Base-by-base conservation (phyloP, 2,797 vertebrate species). In the Todus mexicanus region DNA sequence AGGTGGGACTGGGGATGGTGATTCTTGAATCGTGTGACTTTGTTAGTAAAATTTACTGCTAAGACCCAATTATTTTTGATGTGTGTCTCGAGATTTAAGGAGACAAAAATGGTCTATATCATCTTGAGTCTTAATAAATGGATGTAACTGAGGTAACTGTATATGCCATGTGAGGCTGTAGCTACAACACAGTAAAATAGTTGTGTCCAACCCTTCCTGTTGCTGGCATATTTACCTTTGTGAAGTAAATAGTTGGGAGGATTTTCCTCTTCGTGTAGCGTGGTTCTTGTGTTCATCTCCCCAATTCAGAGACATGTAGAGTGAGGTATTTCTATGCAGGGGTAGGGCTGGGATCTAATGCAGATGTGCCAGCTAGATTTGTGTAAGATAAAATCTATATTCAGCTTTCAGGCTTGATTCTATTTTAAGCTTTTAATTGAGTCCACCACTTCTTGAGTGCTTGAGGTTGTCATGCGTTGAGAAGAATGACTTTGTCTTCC, bases 351-450 rank as follows among this genome's bases (percentile, higher is more conserved):
- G 33, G 17, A 23, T 43, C 17, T 31, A 5, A 73, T 87, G 81
- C 72, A 73, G 40, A 84, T 56, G 40, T 92, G 63, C 53, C 10
- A 26, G 43, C 63, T 66, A 14, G 22, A 51, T 87, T 72, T 73
- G 84, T 70, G 70, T 91, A 76, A 79, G 69, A 69, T 51, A 71
- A 88, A 89, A 92, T 73, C 82, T 61, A 6, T 45, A 71, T 71
- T 76, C 61, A 60, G 51, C 84, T 91, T 80, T 77, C 72, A 83
- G 89, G 57, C 79, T 53, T 71, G 56, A 15, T 59, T 66, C 56
- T 91, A 48, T 93, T 93, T 89, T 89, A 64, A 77, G 72, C 56
- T 87, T 84, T 89, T 87, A 90, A 91, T 82, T 71, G 79, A 89
- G 84, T 87, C 82, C 87, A 79, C n/a, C 31, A 22, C 33, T 76